Evolutionary conservation across 1,140 invertebrate genomes (phyloP).

Genomic region (Rhizoglyphus robini): DNA sequence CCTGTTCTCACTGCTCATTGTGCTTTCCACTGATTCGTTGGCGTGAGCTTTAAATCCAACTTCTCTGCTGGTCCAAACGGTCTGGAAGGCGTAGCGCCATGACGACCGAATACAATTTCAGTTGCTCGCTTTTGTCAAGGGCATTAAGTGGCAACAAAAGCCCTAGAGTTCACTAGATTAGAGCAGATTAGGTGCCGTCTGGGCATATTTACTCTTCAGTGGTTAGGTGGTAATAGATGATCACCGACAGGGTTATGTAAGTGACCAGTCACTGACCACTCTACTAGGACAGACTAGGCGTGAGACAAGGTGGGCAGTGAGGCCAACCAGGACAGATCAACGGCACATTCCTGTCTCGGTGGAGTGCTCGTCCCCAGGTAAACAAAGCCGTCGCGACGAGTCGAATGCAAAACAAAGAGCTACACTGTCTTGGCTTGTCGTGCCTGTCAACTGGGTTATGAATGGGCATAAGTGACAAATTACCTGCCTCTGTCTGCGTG

Average conservation of each 20-base stretch:
- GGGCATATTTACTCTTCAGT: background rate
- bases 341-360: too few species aligned
- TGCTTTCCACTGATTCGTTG: too few species aligned
- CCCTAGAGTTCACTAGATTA: background rate
- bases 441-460: background rate
- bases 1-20: too few species aligned
- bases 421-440: background rate
- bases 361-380: background rate
- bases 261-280: too few species aligned
- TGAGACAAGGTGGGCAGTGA: too few species aligned
- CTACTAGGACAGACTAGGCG: too few species aligned
- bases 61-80: too few species aligned
- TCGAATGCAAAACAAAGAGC: background rate
- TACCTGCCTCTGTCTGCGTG: background rate
- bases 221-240: background rate
- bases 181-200: background rate
- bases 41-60: too few species aligned
- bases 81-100: too few species aligned
- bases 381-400: conserved; percentile 10
- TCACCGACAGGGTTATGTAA: background rate
- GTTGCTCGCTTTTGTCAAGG: background rate
- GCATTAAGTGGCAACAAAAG: background rate
- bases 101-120: too few species aligned
- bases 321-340: too few species aligned
- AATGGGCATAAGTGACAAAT: conserved; percentile 11